These are phyloP conservation scores for Propithecus coquereli DNA, from an alignment of 2,113 vertebrate species.

Conservation along the genomic window DNA sequence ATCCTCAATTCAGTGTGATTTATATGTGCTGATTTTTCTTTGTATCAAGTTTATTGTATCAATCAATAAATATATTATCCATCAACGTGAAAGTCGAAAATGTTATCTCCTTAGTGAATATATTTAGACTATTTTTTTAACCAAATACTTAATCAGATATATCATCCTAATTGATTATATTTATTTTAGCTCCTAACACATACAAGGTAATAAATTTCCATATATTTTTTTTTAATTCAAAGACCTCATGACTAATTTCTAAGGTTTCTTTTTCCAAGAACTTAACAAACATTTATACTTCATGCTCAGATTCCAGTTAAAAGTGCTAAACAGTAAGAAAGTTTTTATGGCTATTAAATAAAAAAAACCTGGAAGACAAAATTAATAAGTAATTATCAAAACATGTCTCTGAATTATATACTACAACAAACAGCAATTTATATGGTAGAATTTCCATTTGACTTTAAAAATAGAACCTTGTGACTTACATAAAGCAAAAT, in stretches of 20 bases:
- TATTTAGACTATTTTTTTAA: not conserved
- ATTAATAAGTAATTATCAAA: not conserved
- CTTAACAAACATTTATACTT: not conserved
- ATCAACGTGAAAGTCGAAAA: not conserved
- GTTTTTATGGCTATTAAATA: not conserved
- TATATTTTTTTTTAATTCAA: not conserved
- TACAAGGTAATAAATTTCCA: no score
- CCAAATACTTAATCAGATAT: not conserved
- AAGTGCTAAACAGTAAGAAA: not conserved
- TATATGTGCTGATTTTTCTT: conserved; percentile 18
- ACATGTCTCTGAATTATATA: not conserved
- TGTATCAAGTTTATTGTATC: not conserved
- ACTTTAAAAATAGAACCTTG: not conserved
- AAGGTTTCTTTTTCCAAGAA: not conserved
- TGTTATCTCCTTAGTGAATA: not conserved
- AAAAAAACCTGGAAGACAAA: not conserved
- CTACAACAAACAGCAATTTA: not conserved
- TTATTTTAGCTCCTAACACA: no score
- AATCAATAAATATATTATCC: not conserved
- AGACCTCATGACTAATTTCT: not conserved
- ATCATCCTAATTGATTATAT: not conserved
- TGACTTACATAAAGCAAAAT: not conserved
- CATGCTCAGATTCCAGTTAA: not conserved
- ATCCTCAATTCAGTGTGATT: not conserved
- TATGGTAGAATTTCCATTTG: not conserved